Conservation (phyloP, 1,140 invertebrate species). For the Coenobita brevimanus region DNA sequence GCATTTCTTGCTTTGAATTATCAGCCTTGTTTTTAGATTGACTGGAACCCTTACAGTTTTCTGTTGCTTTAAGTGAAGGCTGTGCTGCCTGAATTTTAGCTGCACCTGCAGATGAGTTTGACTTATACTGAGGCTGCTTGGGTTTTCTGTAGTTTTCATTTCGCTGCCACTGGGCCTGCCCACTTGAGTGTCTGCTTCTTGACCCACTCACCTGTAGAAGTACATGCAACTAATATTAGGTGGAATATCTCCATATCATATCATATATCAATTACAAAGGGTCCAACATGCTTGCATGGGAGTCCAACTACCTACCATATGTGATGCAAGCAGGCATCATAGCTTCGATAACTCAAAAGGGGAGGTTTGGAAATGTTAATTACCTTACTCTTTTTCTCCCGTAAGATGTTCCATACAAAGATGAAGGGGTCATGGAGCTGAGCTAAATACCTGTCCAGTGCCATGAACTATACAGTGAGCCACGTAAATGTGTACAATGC, state of each 20-base stretch:
- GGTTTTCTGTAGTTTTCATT: slow-evolving; percentile 52
- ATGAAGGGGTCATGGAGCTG: too few species aligned
- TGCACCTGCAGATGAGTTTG: background rate
- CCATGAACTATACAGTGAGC: too few species aligned
- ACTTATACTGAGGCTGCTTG: slow-evolving; percentile 28
- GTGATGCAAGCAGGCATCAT: too few species aligned
- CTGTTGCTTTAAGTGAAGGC: slow-evolving; percentile 18
- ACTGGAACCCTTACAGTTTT: slow-evolving; percentile 32
- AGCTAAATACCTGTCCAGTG: too few species aligned
- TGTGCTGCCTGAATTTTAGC: slow-evolving; percentile 11
- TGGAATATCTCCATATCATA: background rate
- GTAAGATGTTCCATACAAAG: too few species aligned
- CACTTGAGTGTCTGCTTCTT: slow-evolving; percentile 51
- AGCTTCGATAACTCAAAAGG: too few species aligned
- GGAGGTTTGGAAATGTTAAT: too few species aligned
- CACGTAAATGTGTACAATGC: too few species aligned
- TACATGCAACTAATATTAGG: background rate
- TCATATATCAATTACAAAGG: background rate
- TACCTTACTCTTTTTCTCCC: too few species aligned
- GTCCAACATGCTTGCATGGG: background rate
- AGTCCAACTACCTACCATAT: too few species aligned
- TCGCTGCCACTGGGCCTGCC: slow-evolving; percentile 48
- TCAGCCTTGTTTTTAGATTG: slow-evolving; percentile 25
- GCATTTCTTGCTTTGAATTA: background rate
- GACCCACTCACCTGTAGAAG: slow-evolving; percentile 41